These are phyloP conservation scores for Henricia sp. DNA, from an alignment of 53 echinoderm and acorn worm genomes.

Conservation along the genomic window DNA sequence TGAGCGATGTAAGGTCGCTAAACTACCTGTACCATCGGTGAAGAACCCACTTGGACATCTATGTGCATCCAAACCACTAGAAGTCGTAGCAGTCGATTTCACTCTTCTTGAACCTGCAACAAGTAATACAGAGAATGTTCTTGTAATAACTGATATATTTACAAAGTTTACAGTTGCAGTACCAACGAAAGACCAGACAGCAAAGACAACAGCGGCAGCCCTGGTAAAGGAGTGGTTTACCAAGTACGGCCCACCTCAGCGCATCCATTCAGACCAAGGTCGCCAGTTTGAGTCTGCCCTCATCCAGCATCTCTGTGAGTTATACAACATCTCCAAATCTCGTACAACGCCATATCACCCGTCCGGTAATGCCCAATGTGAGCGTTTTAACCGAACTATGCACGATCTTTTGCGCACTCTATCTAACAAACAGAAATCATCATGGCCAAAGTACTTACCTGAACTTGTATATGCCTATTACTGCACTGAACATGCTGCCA, in stretches of 20 bases:
- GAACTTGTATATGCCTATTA: neutral
- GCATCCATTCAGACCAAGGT: neutral
- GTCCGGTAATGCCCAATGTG: neutral
- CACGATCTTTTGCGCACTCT: too few species aligned
- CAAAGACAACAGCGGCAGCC: neutral
- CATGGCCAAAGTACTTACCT: neutral
- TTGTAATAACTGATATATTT: neutral
- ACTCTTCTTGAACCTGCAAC: neutral
- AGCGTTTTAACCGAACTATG: too few species aligned
- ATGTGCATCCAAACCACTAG: neutral
- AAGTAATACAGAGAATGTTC: neutral
- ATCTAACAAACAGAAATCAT: neutral
- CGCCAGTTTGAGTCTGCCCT: neutral
- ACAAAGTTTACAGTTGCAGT: neutral
- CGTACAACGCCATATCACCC: neutral
- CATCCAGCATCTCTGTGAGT: neutral
- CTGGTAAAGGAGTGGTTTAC: neutral
- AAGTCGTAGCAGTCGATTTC: neutral
- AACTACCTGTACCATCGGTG: neutral
- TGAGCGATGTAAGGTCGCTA: neutral
- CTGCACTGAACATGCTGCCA: neutral
- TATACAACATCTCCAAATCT: neutral
- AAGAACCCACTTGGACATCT: neutral
- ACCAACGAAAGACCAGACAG: too few species aligned
- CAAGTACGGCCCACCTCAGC: neutral